phyloP scores from a whole-genome alignment of 2,113 vertebrate genomes.

The Hemiprocne comata region DNA sequence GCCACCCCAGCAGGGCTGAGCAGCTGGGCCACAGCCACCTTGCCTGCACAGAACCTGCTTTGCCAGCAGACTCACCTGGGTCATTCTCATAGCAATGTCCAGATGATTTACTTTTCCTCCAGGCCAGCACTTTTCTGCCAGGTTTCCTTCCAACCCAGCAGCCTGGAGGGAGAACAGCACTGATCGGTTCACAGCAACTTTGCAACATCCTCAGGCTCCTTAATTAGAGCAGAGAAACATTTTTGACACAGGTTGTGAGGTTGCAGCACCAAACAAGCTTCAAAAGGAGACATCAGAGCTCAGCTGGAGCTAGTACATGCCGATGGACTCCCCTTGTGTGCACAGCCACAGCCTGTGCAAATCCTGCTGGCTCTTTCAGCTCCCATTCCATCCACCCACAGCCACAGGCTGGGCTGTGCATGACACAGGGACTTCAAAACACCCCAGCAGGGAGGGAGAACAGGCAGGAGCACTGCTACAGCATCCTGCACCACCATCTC shows the following conservation, averaged over 20 bases:
- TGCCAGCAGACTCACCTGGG: background rate
- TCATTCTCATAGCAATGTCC: background rate
- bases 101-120: background rate
- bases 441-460: accelerated
- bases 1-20: background rate
- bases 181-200: background rate
- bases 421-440: background rate
- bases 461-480: background rate
- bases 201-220: background rate
- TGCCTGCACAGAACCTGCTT: background rate
- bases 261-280: background rate
- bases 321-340: accelerated
- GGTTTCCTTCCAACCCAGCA: background rate
- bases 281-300: background rate
- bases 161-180: background rate
- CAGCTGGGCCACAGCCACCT: accelerated
- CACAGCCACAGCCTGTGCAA: background rate
- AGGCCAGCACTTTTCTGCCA: background rate
- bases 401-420: background rate
- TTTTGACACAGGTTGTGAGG: background rate
- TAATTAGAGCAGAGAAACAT: background rate
- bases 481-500: background rate
- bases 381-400: background rate
- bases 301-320: background rate
- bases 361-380: background rate